Percentiles rank a stretch among this genome's conserved stretches.
These are phyloP conservation scores for Heterocephalus glaber DNA, from an alignment of 2,113 vertebrate genomes.

Conservation along the genomic window DNA sequence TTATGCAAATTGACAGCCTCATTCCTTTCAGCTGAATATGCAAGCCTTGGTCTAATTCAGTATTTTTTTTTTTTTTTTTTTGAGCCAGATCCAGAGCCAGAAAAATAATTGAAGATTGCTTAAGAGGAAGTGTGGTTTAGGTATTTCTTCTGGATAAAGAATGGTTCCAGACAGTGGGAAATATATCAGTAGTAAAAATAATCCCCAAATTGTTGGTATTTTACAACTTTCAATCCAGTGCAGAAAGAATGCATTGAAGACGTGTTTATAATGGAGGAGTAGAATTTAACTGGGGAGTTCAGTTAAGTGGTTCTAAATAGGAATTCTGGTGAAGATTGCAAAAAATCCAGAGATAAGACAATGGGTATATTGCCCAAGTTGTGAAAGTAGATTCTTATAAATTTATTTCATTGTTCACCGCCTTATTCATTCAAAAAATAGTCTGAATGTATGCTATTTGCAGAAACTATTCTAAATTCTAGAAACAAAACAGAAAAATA, in stretches of 20 bases:
- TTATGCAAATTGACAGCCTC: neutral
- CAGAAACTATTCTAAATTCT: neutral
- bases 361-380: neutral
- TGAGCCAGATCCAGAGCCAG: neutral
- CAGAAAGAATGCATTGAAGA: accelerated
- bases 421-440: neutral
- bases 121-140: neutral
- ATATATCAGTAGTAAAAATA: neutral
- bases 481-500: neutral
- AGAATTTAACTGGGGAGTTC: neutral
- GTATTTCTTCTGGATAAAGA: neutral
- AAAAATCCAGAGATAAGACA: neutral
- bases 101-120: neutral
- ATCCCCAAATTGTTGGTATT: neutral
- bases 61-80: neutral
- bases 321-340: neutral
- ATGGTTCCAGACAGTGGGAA: neutral
- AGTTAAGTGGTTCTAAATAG: neutral
- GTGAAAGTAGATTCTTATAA: neutral
- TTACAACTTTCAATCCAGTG: accelerated
- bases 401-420: neutral
- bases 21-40: neutral
- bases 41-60: neutral
- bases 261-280: accelerated
- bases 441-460: neutral